A percentile compares a stretch with the other conserved stretches of the same genome.
These are phyloP conservation scores for Parotocinclus haroldoi DNA, from an alignment of 2,797 vertebrate genomes.

Conservation along the genomic window DNA sequence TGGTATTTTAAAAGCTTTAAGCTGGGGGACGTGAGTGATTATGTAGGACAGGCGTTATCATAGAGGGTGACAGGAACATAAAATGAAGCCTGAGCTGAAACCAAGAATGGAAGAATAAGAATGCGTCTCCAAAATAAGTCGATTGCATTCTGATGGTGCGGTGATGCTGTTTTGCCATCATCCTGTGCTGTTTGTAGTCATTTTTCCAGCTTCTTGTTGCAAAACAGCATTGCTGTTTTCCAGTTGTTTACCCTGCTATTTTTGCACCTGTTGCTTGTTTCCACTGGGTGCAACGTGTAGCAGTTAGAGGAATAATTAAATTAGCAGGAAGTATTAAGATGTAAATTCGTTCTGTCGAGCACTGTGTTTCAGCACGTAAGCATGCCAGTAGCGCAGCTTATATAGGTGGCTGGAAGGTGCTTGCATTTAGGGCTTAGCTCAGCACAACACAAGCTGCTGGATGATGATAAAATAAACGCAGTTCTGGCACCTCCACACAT, in stretches of 20 bases:
- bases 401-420: conserved; percentile 3
- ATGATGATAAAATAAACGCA: conserved; percentile 23
- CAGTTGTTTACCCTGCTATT: conserved; percentile 5
- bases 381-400: conserved; percentile 9
- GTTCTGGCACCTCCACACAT: no score
- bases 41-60: no score
- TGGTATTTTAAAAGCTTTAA: no score
- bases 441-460: conserved; percentile 17
- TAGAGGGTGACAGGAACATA: no score
- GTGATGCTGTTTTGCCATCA: no score
- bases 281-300: conserved; percentile 21
- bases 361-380: conserved; percentile 15
- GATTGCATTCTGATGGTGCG: no score
- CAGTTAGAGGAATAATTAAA: conserved; percentile 29
- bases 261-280: conserved; percentile 7
- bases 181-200: no score
- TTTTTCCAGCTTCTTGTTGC: background rate
- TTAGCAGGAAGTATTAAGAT: conserved; percentile 30
- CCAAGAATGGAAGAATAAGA: no score
- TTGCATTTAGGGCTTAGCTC: conserved; percentile 9
- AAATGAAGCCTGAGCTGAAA: no score
- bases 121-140: no score
- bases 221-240: background rate
- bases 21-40: no score
- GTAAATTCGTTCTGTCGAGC: conserved; percentile 7